A percentile compares a stretch with the other conserved stretches of the same genome.
Conservation (phyloP, 2,888 invertebrate genomes). For the Muschampia plurimacula region DNA sequence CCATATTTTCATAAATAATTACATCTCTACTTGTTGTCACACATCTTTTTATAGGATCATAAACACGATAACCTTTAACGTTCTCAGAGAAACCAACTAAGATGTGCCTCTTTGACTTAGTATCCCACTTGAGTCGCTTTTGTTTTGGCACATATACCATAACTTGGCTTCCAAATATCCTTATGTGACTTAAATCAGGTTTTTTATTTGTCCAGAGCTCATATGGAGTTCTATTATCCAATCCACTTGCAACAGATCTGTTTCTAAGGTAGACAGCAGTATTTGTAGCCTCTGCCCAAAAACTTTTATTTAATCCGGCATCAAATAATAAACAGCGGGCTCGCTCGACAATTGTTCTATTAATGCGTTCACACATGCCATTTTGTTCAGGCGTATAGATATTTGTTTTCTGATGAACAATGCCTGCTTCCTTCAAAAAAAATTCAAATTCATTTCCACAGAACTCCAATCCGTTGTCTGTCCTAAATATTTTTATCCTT, state of each 20-base stretch:
- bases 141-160: slow-evolving; percentile 31
- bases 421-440: slow-evolving; percentile 36
- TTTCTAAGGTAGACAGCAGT: slow-evolving; percentile 44
- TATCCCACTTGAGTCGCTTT: slow-evolving; percentile 13
- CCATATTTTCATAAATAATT: slow-evolving; percentile 2
- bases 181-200: slow-evolving; percentile 11
- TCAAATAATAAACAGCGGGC: slow-evolving; percentile 46
- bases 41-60: slow-evolving; percentile 1
- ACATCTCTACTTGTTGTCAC: slow-evolving; percentile 16
- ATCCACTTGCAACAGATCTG: slow-evolving; percentile 39
- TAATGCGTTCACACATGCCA: slow-evolving; percentile 43
- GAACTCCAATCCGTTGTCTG: slow-evolving; percentile 43
- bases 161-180: slow-evolving; percentile 8
- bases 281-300: slow-evolving; percentile 45
- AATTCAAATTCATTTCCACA: slow-evolving; percentile 38
- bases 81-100: slow-evolving; percentile 8
- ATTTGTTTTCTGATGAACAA: slow-evolving; percentile 45
- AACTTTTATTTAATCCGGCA: slow-evolving; percentile 41
- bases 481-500: slow-evolving; percentile 11
- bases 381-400: slow-evolving; percentile 46
- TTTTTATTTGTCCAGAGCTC: slow-evolving; percentile 42
- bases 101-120: background rate
- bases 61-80: slow-evolving; percentile 14
- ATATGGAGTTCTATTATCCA: slow-evolving; percentile 42
- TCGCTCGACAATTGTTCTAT: slow-evolving; percentile 42